These are phyloP conservation scores for Tamias sibiricus DNA, from an alignment of 2,113 vertebrate species.

Conservation along the genomic window DNA sequence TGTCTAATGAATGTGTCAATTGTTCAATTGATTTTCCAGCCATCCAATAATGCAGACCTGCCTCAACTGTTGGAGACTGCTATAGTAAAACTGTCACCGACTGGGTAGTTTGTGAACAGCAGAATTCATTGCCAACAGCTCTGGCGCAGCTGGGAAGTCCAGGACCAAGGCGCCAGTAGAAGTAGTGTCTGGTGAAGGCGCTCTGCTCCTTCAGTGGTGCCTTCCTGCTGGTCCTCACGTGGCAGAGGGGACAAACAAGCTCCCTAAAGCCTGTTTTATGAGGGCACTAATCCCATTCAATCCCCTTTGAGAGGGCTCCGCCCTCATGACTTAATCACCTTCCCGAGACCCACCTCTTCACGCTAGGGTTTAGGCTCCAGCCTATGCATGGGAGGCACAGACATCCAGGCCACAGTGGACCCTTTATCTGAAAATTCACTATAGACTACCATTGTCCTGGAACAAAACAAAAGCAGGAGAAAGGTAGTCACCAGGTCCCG, in stretches of 20 bases:
- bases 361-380: too few species aligned
- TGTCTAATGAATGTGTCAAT: too few species aligned
- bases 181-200: not conserved
- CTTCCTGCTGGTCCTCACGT: not conserved
- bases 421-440: not conserved
- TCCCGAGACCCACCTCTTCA: not conserved
- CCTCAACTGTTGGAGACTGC: not conserved
- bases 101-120: not conserved
- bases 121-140: not conserved
- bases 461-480: not conserved
- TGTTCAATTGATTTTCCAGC: not conserved
- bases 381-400: too few species aligned
- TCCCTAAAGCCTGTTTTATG: not conserved
- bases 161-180: not conserved
- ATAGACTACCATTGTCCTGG: accelerated
- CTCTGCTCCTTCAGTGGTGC: not conserved
- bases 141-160: not conserved
- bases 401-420: not conserved
- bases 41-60: not conserved
- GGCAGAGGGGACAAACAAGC: not conserved
- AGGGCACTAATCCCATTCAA: not conserved
- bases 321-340: not conserved
- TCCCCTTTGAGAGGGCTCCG: not conserved
- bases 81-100: not conserved
- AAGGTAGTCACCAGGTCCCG: not conserved